These are phyloP conservation scores for Pomacea maculata DNA, from an alignment of 1,140 invertebrate species.

Conservation along the genomic window DNA sequence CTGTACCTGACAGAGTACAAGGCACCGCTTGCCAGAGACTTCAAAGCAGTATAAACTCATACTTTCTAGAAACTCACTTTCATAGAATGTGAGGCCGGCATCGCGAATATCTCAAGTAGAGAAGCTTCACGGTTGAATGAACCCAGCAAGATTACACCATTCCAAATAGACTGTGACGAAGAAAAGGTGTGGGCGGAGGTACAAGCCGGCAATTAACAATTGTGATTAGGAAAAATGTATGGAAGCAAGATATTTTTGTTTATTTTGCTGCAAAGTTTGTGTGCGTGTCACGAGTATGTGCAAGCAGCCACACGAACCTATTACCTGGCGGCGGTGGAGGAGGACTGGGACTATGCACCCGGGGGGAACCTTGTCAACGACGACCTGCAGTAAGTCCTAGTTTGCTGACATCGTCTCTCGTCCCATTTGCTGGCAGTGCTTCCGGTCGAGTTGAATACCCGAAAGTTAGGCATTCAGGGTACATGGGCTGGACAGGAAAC, in stretches of 20 bases:
- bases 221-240: neutral
- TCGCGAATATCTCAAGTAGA: too few relatives aligned
- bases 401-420: neutral
- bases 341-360: conserved; percentile 51
- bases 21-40: too few relatives aligned
- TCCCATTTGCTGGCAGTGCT: neutral
- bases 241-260: neutral
- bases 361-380: conserved; percentile 26
- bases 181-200: too few relatives aligned
- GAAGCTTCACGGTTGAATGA: too few relatives aligned
- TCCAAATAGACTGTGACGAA: too few relatives aligned
- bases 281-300: neutral
- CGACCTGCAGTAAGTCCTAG: conserved; percentile 28
- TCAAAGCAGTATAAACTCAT: too few relatives aligned
- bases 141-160: too few relatives aligned
- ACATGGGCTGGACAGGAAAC: neutral
- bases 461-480: neutral
- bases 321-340: conserved; percentile 51
- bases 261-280: neutral
- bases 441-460: neutral
- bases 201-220: too few relatives aligned
- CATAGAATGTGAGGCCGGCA: too few relatives aligned
- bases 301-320: conserved; percentile 32
- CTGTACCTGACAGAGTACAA: too few relatives aligned
- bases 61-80: too few relatives aligned